Evolutionary conservation across 2,113 vertebrate species (phyloP), one percentile per base, ranked within the genome.

Genomic region (Corythornis madagascariensis): DNA sequence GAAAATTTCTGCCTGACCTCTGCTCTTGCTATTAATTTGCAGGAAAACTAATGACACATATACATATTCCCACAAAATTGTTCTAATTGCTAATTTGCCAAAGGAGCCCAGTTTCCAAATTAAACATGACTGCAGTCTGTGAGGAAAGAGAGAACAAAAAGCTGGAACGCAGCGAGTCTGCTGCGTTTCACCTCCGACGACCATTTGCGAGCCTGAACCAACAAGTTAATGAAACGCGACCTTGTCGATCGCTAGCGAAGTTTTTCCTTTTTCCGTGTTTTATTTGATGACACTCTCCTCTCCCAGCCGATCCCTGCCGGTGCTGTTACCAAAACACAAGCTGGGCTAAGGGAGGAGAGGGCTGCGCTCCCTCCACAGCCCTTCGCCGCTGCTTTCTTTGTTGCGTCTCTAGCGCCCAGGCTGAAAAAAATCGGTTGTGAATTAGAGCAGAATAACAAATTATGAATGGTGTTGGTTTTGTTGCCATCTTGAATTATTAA

Each of bases 1-100:
- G 98, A 99, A 99, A 98, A 99, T 98, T 98, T 97, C 96, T 97
- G 98, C 97, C 98, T 98, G 99, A 99, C 98, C 98, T 98, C 96
- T 98, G 98, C 98, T 98, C 98, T 97, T 56, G 97, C 98, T 98
- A 99, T 99, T 99, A 99, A 99, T 99, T 99, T 99, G 98, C 98
- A 98, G 98, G 98, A 98, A 98, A 98, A 98, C 98, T 99, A 99
- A 99, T 99, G 99, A 99, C 98, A 99, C 98, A 99, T 98, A 99
- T 98, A 99, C 98, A 98, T 98, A 99, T 99, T 98, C 98, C 97
- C 98, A 98, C 98, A 98, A 99, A 99, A 99, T 98, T 99, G 98
- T 98, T 99, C 98, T 99, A 99, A 99, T 99, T 99, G 99, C 99
- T 99, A 99, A 99, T 99, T 99, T 98, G 98, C 98, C 97, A 97